These are phyloP conservation scores for Rhagophthalmus giganteus DNA, from an alignment of 2,888 invertebrate species.

Conservation along the genomic window DNA sequence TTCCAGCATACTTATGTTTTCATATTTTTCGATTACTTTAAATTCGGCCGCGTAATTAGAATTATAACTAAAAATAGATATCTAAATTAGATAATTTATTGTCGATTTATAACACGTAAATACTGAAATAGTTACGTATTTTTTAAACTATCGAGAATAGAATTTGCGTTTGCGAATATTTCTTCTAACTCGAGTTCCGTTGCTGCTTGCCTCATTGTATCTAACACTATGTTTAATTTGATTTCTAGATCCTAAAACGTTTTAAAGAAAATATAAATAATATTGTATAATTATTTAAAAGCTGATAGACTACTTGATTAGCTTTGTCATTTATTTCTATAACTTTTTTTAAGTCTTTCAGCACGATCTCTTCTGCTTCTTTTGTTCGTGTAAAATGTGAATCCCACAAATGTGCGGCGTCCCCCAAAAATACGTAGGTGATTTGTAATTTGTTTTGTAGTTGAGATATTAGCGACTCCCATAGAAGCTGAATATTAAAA, in stretches of 20 bases:
- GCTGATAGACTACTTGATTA: no score
- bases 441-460: slow-evolving; percentile 36
- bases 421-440: slow-evolving; percentile 34
- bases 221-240: slow-evolving; percentile 40
- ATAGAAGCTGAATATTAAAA: slow-evolving; percentile 30
- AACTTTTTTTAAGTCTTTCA: slow-evolving; percentile 39
- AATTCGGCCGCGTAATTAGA: slow-evolving; percentile 33
- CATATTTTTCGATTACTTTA: slow-evolving; percentile 38
- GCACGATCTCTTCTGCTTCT: slow-evolving; percentile 35
- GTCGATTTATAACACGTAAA: no score
- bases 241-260: slow-evolving; percentile 28
- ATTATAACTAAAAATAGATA: slow-evolving; percentile 8
- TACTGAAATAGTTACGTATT: slow-evolving; percentile 39
- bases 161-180: slow-evolving; percentile 7
- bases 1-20: slow-evolving; percentile 30
- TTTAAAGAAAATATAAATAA: background rate
- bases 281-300: background rate
- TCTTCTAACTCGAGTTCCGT: slow-evolving; percentile 35
- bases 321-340: slow-evolving; percentile 35
- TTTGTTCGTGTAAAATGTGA: slow-evolving; percentile 40
- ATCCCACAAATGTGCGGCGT: slow-evolving; percentile 41
- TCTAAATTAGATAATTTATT: no score
- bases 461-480: slow-evolving; percentile 35
- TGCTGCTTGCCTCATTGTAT: slow-evolving; percentile 42
- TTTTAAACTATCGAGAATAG: slow-evolving; percentile 33